phyloP scores from a whole-genome alignment of 2,797 vertebrate species.

The Hypotaenidia okinawae region DNA sequence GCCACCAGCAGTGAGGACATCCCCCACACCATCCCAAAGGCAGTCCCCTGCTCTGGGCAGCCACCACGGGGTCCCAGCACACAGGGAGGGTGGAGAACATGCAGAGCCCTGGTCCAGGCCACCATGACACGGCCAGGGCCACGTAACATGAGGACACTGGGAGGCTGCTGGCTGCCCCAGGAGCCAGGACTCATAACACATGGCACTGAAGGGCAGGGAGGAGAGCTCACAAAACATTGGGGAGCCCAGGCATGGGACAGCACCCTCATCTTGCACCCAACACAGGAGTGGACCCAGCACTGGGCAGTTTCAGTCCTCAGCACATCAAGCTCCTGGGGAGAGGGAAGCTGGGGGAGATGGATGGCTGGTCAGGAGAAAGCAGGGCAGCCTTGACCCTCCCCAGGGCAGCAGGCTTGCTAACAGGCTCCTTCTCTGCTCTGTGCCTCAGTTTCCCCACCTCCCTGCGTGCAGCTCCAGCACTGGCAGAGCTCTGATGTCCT shows the following conservation, averaged over 20 bases:
- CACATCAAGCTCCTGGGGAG: not conserved
- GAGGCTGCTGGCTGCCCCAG: slow-evolving; percentile 18
- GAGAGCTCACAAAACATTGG: not conserved
- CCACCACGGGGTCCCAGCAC: no score
- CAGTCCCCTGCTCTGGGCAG: not conserved
- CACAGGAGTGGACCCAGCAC: not conserved
- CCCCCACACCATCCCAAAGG: rapidly evolving
- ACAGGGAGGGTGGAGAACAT: no score
- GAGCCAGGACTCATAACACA: slow-evolving; percentile 78
- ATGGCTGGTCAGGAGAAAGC: not conserved
- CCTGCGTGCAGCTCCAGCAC: not conserved
- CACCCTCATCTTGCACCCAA: not conserved
- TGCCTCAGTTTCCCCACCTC: not conserved
- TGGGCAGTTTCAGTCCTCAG: not conserved
- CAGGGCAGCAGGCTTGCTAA: not conserved
- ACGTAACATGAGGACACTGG: slow-evolving; percentile 70
- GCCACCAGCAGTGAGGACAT: not conserved
- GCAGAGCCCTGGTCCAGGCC: not conserved
- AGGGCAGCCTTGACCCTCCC: no score
- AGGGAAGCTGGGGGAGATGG: not conserved
- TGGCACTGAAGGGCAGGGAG: not conserved
- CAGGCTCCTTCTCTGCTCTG: rapidly evolving
- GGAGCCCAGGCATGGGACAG: not conserved
- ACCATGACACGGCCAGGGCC: not conserved
- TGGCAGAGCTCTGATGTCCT: rapidly evolving